Conservation (phyloP, 2,113 vertebrate genomes). For the Pipa parva region DNA sequence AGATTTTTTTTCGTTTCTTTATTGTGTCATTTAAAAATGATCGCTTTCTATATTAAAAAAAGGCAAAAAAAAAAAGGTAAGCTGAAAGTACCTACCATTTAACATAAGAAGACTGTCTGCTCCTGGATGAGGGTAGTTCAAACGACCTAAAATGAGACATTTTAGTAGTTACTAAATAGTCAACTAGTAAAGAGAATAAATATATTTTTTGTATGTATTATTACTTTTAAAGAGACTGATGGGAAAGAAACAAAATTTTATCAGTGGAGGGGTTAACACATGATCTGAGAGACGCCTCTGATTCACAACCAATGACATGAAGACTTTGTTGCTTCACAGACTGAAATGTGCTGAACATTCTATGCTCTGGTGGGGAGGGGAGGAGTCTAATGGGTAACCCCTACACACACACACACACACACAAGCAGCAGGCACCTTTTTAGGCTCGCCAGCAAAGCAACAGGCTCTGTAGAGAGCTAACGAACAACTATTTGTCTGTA, state of each 20-base stretch:
- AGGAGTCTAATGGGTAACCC: neutral
- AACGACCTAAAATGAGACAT: slow-evolving; percentile 72
- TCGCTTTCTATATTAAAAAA: no score
- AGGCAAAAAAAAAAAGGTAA: neutral
- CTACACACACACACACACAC: neutral
- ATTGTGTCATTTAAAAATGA: no score
- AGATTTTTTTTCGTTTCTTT: no score
- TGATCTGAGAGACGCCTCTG: slow-evolving; percentile 54
- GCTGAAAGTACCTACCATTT: slow-evolving; percentile 85
- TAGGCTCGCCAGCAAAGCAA: slow-evolving; percentile 7
- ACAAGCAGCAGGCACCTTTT: slow-evolving; percentile 9
- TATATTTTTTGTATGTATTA: no score
- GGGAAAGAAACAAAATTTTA: neutral
- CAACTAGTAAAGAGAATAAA: neutral
- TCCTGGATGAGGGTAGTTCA: slow-evolving; percentile 90
- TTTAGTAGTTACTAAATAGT: neutral
- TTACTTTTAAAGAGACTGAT: no score
- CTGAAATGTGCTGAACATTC: slow-evolving; percentile 51
- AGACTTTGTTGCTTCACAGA: slow-evolving; percentile 55
- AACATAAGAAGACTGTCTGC: slow-evolving; percentile 96
- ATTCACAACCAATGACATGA: slow-evolving; percentile 55
- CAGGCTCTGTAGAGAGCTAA: slow-evolving; percentile 5
- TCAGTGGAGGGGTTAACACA: slow-evolving; percentile 19
- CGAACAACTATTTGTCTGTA: neutral
- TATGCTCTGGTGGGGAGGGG: no score